Base-by-base conservation (phyloP, 2,113 vertebrate genomes). In the Motacilla tschutschensis region DNA sequence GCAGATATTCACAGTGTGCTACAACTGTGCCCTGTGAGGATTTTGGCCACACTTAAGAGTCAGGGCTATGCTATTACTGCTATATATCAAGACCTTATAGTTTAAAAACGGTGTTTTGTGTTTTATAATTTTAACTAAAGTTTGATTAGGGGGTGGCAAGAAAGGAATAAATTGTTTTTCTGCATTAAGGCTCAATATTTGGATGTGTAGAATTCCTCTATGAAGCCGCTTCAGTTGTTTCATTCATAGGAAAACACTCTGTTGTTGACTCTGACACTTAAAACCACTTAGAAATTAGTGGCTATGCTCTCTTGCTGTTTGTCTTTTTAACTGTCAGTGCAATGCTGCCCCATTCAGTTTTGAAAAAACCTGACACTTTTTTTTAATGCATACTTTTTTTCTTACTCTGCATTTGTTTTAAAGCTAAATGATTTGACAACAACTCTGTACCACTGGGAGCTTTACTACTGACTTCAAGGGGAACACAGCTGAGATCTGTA, bases 351-450 rank as follows among this genome's bases (percentile, higher is more conserved):
- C 55, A 29, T 78, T 79, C 80, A 85, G 86, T 85, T 90, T 86
- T 78, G 31, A 92, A 91, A 77, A 70, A 47, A 77, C 3, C 41
- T 73, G 44, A 28, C 55, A 25, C 7, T 25, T 60, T 47, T 73
- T 76, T 78, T 70, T 48, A 17, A 63, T 21, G 15, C 12, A 20
- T 10, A 47, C 50, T 64, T 59, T 53, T 55, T 43, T 28, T 5
- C 13, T 77, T 46, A 17, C 16, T 64, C 4, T 19, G 29, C 14
- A n/a, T 89, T 70, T 83, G 3, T 88, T 83, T 94, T 92, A 79
- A 59, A 63, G 48, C 24, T 51, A 85, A 91, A 91, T 51, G n/a
- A 84, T 72, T 88, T 94, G 91, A 78, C 65, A 88, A 79, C 10
- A 80, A 63, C 7, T 33, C 41, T 66, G 22, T 83, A 88, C 69